Conservation (phyloP, 2,888 invertebrate species). For the Hylaea fasciaria region DNA sequence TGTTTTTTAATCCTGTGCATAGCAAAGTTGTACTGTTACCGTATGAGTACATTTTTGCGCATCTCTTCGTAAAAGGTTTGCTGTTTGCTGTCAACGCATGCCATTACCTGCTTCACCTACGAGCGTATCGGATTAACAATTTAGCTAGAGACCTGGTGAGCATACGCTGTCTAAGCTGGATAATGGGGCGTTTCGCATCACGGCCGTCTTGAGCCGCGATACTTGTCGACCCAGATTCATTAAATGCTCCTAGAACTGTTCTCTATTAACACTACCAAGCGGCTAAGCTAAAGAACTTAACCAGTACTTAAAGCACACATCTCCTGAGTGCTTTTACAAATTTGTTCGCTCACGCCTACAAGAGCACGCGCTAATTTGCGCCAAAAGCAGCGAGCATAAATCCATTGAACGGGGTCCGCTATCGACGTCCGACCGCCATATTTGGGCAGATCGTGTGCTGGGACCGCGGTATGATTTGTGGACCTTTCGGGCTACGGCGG, state of each 20-base stretch:
- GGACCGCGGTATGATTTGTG: slow-evolving; percentile 78
- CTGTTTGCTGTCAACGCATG: too few species aligned
- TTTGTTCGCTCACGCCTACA: slow-evolving; percentile 77
- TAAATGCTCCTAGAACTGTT: not conserved
- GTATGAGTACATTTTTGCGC: not conserved
- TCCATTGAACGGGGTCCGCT: slow-evolving; percentile 70
- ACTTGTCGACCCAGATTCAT: too few species aligned
- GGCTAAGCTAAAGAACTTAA: slow-evolving; percentile 43
- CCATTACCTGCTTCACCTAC: too few species aligned
- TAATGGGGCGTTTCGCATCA: too few species aligned
- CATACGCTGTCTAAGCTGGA: too few species aligned
- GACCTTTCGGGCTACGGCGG: slow-evolving; percentile 33
- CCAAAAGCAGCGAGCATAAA: slow-evolving; percentile 79
- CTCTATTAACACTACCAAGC: slow-evolving; percentile 1
- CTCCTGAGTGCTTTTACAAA: slow-evolving; percentile 59
- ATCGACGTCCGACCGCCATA: slow-evolving; percentile 70
- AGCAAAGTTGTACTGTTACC: too few species aligned
- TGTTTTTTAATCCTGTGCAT: too few species aligned
- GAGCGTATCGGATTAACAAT: too few species aligned
- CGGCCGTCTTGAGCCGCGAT: too few species aligned
- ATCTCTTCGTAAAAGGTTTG: too few species aligned
- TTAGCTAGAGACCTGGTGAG: too few species aligned
- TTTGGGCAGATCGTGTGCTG: slow-evolving; percentile 77
- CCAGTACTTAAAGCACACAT: slow-evolving; percentile 40
- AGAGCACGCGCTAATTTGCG: slow-evolving; percentile 77